These are phyloP conservation scores for Stegostoma tigrinum DNA, from an alignment of 2,113 vertebrate genomes.

Conservation along the genomic window DNA sequence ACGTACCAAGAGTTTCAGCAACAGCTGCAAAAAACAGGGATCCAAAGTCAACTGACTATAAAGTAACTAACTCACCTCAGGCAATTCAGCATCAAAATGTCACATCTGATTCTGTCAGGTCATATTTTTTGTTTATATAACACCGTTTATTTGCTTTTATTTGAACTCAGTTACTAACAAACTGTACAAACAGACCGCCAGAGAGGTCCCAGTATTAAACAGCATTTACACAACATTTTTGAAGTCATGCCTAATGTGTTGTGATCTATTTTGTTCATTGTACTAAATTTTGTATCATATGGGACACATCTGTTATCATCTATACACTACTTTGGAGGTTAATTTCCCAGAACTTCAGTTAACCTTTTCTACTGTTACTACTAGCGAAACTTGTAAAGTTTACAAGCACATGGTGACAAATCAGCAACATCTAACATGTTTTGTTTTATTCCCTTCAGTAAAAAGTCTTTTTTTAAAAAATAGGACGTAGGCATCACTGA, in stretches of 20 bases:
- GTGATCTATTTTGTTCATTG: conserved; percentile 22
- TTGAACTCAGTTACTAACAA: conserved; percentile 21
- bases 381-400: neutral
- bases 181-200: neutral
- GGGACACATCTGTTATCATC: conserved; percentile 12
- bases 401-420: neutral
- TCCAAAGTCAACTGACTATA: neutral
- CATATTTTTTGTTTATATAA: neutral
- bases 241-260: neutral
- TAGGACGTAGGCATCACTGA: too few species aligned
- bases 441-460: neutral
- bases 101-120: conserved; percentile 1
- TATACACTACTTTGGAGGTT: neutral
- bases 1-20: neutral
- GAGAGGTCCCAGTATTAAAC: neutral
- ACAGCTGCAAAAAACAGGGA: conserved; percentile 6
- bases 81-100: neutral
- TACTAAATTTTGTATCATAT: conserved; percentile 22
- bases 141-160: conserved; percentile 24
- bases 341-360: neutral
- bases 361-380: neutral
- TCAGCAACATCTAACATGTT: neutral
- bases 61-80: neutral
- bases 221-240: neutral
- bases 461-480: too few species aligned